Evolutionary conservation across 2,888 invertebrate genomes (phyloP), one percentile per base, ranked within the genome.

Genomic region (Drosophila quinaria): DNA sequence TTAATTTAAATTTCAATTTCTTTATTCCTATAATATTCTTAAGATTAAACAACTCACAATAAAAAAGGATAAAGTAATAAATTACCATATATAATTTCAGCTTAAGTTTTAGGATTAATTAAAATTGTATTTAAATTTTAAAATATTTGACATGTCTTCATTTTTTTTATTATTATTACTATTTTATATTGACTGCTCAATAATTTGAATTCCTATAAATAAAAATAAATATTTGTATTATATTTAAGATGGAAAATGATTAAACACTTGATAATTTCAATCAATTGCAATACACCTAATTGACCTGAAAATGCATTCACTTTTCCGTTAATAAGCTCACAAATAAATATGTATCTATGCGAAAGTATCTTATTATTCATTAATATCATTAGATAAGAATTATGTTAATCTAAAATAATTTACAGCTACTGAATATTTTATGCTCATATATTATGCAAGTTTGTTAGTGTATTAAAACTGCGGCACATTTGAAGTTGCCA

Each of bases 401-500:
- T 25, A 56, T 56, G 42, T 29, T 55, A 42, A 44, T 31, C 25
- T 17, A 56, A 56, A 5, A 17, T 33, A 19, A 9, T 33, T 29
- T 39, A 37, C 15, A 46, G 22, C 51, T 47, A 41, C 47, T 55
- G 72, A 31, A 59, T 72, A 47, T 41, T 42, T 44, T 13, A 5
- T 25, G 6, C 17, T 33, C 33, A 22, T 22, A n/a, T 44, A 33
- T 25, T 25, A 19, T 9, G 17, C 41, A 42, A 55, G 29, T 31
- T 58, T 10, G n/a, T 51, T 41, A 75, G 75, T n/a, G 80, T 79
- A 79, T 79, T 13, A 47, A 41, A 56, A 29, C 33, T 47, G 70
- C 61, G 66, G 52, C 66, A 44, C 35, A 29, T 58, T 37, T 37
- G 56, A 58, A 25, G 39, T 22, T 47, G 22, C 46, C 37, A 35